Evolutionary conservation across 1,140 invertebrate genomes (phyloP).

Genomic region (Micrasema minimum): DNA sequence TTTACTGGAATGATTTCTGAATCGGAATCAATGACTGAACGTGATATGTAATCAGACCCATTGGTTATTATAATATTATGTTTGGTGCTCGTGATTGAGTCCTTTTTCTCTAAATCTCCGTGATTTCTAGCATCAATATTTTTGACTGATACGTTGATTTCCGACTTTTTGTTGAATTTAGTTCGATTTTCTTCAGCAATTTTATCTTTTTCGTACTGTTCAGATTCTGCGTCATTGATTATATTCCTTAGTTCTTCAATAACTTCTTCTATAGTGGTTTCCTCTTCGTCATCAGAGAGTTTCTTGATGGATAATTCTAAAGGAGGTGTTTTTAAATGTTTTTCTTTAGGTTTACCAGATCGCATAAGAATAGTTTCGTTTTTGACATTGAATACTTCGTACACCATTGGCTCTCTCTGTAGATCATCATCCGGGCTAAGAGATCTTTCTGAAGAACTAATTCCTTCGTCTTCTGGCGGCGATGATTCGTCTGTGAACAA

Average conservation of each 20-base stretch:
- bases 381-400: slow-evolving; percentile 71
- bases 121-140: slow-evolving; percentile 57
- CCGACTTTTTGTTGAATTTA: slow-evolving; percentile 60
- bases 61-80: slow-evolving; percentile 65
- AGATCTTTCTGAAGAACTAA: slow-evolving; percentile 83
- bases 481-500: slow-evolving; percentile 70
- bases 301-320: slow-evolving; percentile 64
- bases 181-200: slow-evolving; percentile 61
- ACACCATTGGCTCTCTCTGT: slow-evolving; percentile 70
- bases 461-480: slow-evolving; percentile 85
- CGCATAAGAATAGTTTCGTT: slow-evolving; percentile 69
- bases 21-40: slow-evolving; percentile 60
- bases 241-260: slow-evolving; percentile 87
- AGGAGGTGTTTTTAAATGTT: slow-evolving; percentile 55
- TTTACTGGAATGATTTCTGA: slow-evolving; percentile 72
- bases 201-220: slow-evolving; percentile 70
- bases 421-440: slow-evolving; percentile 74
- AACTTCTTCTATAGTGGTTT: slow-evolving; percentile 88
- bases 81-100: slow-evolving; percentile 64
- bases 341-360: slow-evolving; percentile 60
- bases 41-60: slow-evolving; percentile 56
- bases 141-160: slow-evolving; percentile 59
- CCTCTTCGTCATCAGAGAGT: slow-evolving; percentile 75
- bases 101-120: slow-evolving; percentile 62
- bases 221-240: slow-evolving; percentile 83